Base-by-base conservation (phyloP, 2,888 invertebrate genomes). In the Teleogryllus oceanicus region DNA sequence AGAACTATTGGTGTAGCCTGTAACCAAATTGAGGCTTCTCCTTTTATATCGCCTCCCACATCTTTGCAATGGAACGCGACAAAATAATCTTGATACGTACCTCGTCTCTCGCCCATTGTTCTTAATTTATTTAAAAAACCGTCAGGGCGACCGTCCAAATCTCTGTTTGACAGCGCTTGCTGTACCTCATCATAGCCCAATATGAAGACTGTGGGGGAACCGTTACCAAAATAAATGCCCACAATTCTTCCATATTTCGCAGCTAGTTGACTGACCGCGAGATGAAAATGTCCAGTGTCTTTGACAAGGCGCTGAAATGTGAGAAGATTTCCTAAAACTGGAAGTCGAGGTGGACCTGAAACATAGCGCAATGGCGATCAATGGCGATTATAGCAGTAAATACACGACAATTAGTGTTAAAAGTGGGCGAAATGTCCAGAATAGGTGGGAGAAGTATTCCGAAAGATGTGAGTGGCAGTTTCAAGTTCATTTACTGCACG, bases 61-160 rank as follows among this genome's bases (percentile, higher is more conserved):
- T 37, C 37, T 37, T 37, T 37, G 2, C 24, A 37, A 37, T 37
- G 37, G 37, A 37, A 37, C 8, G 5, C 8, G 5, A 37, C 37
- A 37, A 37, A 37, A 37, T 37, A 1, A 37, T 37, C 37, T 37
- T 37, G 37, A 0, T 37, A 80, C 83, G 83, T 81, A 89, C 91
- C 91, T 87, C 88, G 89, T 83, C 86, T 88, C 2, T 89, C 88
- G 37, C 92, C 92, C 89, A 92, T 89, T 21, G 91, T 91, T 49
- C 93, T 87, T 16, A 93, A 84, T 51, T 89, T 87, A 37, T 90
- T 86, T 83, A 93, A 92, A 84, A 92, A 91, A 81, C 90, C 91
- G 84, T 92, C 90, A 0, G 93, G 93, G 24, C 93, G 87, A 0
- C 90, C 92, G 82, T 91, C 90, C 83, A 89, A 93, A 21, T 90